phyloP scores from a whole-genome alignment of 2,888 invertebrate species.

The Papilio demoleus region DNA sequence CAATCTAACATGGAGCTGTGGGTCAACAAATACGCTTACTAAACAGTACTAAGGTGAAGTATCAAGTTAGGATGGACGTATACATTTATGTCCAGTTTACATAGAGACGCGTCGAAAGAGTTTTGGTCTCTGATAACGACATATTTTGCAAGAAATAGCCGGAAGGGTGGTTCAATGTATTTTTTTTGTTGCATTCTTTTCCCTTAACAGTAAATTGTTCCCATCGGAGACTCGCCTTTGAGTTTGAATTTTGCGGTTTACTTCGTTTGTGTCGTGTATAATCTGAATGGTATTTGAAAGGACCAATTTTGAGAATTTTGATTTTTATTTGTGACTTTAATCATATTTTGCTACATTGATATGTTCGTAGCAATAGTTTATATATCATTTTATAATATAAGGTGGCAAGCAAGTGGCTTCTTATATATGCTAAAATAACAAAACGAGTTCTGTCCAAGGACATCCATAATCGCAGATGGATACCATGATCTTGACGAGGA shows the following conservation, averaged over 20 bases:
- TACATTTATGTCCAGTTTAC: slow-evolving; percentile 47
- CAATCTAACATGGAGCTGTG: slow-evolving; percentile 43
- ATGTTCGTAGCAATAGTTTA: no score
- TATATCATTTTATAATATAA: no score
- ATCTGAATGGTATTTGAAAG: slow-evolving; percentile 27
- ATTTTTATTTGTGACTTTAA: not conserved
- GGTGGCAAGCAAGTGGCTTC: no score
- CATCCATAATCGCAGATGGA: no score
- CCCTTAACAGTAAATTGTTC: slow-evolving; percentile 46
- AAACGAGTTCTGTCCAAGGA: not conserved
- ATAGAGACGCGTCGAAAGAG: slow-evolving; percentile 45
- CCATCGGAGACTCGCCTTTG: slow-evolving; percentile 42
- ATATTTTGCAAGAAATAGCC: slow-evolving; percentile 33
- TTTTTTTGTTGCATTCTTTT: slow-evolving; percentile 43
- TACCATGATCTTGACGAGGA: no score
- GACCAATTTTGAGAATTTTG: not conserved
- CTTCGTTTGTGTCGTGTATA: slow-evolving; percentile 37
- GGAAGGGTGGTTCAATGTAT: slow-evolving; percentile 46
- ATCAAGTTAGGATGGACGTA: slow-evolving; percentile 44
- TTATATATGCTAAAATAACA: not conserved
- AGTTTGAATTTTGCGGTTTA: slow-evolving; percentile 43
- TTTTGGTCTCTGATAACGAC: slow-evolving; percentile 39
- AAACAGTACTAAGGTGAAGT: slow-evolving; percentile 23
- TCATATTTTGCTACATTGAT: no score
- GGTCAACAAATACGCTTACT: not conserved